Conservation (phyloP, 2,113 vertebrate genomes). For the Cygnus atratus region DNA sequence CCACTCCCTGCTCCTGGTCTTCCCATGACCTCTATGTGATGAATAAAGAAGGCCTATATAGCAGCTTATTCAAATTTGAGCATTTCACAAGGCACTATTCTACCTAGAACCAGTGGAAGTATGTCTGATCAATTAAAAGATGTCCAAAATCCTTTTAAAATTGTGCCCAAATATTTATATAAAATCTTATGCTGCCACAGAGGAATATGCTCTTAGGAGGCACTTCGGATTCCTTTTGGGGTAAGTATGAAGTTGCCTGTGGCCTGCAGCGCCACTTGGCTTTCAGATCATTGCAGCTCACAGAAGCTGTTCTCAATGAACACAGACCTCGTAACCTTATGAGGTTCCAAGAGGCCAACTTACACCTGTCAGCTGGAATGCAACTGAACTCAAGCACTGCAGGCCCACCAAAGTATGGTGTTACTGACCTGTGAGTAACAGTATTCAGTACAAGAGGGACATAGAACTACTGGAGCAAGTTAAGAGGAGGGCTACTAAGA, state of each 20-base stretch:
- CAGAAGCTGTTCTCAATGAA: background rate
- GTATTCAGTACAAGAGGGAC: no score
- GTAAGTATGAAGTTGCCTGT: background rate
- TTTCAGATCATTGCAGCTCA: background rate
- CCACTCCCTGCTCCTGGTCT: background rate
- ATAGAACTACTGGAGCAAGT: no score
- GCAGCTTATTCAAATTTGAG: background rate
- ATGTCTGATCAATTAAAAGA: background rate
- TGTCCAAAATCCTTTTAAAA: background rate
- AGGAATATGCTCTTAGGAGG: background rate
- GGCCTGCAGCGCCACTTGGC: background rate
- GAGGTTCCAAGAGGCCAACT: background rate
- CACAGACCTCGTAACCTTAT: background rate
- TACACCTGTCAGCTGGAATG: rapidly evolving
- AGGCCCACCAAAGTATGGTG: rapidly evolving
- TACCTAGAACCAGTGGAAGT: rapidly evolving
- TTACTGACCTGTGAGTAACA: background rate
- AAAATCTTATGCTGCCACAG: background rate
- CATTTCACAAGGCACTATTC: background rate
- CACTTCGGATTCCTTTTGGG: background rate
- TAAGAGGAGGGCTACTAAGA: no score
- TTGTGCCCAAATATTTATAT: background rate
- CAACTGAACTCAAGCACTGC: background rate
- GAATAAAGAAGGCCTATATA: background rate
- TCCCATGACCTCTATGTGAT: background rate